Evolutionary conservation across 2,113 vertebrate species (phyloP).

Genomic region (Tupaia tana): DNA sequence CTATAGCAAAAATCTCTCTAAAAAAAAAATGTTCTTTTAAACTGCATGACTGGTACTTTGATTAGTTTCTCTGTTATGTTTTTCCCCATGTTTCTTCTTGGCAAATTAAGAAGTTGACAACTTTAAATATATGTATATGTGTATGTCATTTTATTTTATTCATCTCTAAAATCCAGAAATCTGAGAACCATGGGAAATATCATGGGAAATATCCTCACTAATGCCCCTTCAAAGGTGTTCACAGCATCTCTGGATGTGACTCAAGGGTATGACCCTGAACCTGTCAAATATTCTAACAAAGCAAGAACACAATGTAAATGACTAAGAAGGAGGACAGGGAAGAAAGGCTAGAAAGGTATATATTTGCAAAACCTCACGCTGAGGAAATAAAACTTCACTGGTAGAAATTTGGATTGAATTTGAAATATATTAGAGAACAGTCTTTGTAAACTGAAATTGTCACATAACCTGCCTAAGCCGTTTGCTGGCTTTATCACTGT

Average conservation of each 20-base stretch:
- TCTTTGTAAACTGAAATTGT: not conserved
- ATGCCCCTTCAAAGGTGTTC: conserved; percentile 11
- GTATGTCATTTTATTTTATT: not conserved
- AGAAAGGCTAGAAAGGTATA: not conserved
- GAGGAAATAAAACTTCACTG: not conserved
- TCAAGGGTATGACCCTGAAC: not conserved
- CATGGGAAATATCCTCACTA: conserved; percentile 4
- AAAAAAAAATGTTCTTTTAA: conserved; percentile 16
- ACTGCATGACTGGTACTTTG: not conserved
- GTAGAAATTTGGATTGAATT: conserved; percentile 1
- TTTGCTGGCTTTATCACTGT: conserved; percentile 10
- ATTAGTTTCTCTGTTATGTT: conserved; percentile 34
- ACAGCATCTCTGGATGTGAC: not conserved
- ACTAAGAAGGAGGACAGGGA: conserved; percentile 1
- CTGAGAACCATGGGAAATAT: not conserved
- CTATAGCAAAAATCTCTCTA: too few relatives aligned
- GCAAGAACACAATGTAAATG: conserved; percentile 12
- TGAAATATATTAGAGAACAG: not conserved
- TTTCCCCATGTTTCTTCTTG: conserved; percentile 13
- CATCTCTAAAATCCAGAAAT: conserved; percentile 31
- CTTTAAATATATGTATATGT: not conserved
- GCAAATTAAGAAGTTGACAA: conserved; percentile 30
- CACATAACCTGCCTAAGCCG: not conserved
- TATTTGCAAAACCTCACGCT: conserved; percentile 27
- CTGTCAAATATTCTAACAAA: conserved; percentile 5